phyloP scores from a whole-genome alignment of 1,140 invertebrate species.

The Ridgeia piscesae region DNA sequence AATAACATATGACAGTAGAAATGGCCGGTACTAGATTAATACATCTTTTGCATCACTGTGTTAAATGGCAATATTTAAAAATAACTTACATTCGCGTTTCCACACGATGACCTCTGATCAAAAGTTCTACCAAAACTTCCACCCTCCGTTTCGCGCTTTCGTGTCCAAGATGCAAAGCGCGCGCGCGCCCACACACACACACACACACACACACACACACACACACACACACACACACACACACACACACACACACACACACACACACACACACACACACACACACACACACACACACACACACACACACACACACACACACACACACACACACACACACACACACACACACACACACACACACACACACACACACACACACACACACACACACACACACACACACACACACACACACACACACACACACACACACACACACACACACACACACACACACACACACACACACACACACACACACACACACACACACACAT shows the following conservation, averaged over 20 bases:
- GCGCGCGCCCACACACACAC: slow-evolving; percentile 21
- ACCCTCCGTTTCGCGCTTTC: too few species aligned
- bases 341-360: slow-evolving; percentile 16
- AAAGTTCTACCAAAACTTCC: too few species aligned
- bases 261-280: slow-evolving; percentile 25
- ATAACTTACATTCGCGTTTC: too few species aligned
- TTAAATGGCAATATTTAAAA: too few species aligned
- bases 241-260: slow-evolving; percentile 26
- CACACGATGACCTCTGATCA: too few species aligned
- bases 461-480: too few species aligned
- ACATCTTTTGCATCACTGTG: not conserved
- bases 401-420: slow-evolving; percentile 27
- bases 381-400: slow-evolving; percentile 27
- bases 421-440: slow-evolving; percentile 26
- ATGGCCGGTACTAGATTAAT: not conserved
- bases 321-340: too few species aligned
- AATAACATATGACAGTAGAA: not conserved
- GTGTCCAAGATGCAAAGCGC: too few species aligned
- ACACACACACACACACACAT: too few species aligned
- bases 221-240: slow-evolving; percentile 25
- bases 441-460: slow-evolving; percentile 10
- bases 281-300: slow-evolving; percentile 24
- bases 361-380: slow-evolving; percentile 26
- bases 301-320: not conserved
- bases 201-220: slow-evolving; percentile 29